Evolutionary conservation across 37 sponge, comb jelly and placozoan genomes (phyloP), one percentile per base, ranked within the genome.

Genomic region (Hexactinellida sp.): DNA sequence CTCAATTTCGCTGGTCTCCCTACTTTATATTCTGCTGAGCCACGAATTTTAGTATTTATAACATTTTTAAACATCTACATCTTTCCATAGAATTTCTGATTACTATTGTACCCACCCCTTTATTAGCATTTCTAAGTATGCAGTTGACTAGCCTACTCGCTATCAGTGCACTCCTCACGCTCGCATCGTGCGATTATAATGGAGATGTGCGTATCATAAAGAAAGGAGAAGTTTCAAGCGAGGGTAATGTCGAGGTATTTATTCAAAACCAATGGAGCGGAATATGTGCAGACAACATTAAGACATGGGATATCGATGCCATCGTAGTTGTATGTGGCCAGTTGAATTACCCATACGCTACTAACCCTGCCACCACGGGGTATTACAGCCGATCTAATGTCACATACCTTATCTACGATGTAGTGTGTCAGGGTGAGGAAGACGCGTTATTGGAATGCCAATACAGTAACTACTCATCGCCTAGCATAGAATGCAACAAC

Each of bases 301-400:
- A 63, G 19, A 63, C 76, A 7, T 63, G 76, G 76, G 76, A 63
- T n/a, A 63, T 63, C 5, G 76, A 63, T n/a, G 76, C 76, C 13
- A 28, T 63, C 25, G 5, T 28, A 23, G 76, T 63, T 21, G 76
- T 63, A 10, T 63, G 76, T n/a, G 34, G 76, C 34, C 76, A 63
- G 76, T 28, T 63, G 34, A n/a, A 63, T 23, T 63, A 63, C 13
- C 76, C 76, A 21, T 63, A 63, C 34, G 76, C 76, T n/a, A 63
- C 76, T 63, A 63, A 7, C 5, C 76, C 76, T 3, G 3, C 76
- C 5, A 63, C 13, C 5, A 63, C 21, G 3, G 76, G 76, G 25
- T 63, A 63, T 23, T 63, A 63, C 30, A 63, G 76, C 76, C 3
- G 76, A 63, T n/a, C 76, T 63, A 63, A 63, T 23, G 76, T 63